These are phyloP conservation scores for Sebastes nivosus DNA, from an alignment of 2,797 vertebrate genomes.

Conservation along the genomic window DNA sequence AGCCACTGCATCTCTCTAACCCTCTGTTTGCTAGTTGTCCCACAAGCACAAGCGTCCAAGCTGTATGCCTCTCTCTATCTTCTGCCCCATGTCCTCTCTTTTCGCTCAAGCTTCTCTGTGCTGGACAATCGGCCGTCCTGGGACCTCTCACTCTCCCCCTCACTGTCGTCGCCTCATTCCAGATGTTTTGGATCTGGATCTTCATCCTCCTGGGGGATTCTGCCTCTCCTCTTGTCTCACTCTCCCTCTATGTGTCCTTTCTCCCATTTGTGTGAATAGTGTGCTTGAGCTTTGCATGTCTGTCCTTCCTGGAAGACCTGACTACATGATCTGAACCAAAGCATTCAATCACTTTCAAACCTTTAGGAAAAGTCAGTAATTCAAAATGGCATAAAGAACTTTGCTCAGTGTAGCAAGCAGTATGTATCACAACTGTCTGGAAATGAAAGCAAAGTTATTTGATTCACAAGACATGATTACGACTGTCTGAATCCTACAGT, in stretches of 20 bases:
- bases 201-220: not conserved
- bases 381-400: not conserved
- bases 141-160: not conserved
- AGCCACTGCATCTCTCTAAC: not conserved
- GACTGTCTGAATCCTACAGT: not conserved
- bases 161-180: not conserved
- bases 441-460: not conserved
- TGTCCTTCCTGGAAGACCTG: not conserved
- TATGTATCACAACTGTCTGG: not conserved
- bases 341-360: not conserved
- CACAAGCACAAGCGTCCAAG: not conserved
- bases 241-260: not conserved
- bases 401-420: not conserved
- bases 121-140: not conserved
- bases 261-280: not conserved
- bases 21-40: not conserved
- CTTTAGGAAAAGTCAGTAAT: not conserved
- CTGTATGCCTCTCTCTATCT: not conserved
- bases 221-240: not conserved
- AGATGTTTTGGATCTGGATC: constrained; percentile 1
- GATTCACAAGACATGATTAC: not conserved
- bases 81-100: not conserved
- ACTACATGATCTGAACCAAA: not conserved
- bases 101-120: not conserved
- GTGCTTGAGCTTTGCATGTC: not conserved